Evolutionary conservation across 1,140 invertebrate genomes (phyloP).

Genomic region (Bradynema listronoti): DNA sequence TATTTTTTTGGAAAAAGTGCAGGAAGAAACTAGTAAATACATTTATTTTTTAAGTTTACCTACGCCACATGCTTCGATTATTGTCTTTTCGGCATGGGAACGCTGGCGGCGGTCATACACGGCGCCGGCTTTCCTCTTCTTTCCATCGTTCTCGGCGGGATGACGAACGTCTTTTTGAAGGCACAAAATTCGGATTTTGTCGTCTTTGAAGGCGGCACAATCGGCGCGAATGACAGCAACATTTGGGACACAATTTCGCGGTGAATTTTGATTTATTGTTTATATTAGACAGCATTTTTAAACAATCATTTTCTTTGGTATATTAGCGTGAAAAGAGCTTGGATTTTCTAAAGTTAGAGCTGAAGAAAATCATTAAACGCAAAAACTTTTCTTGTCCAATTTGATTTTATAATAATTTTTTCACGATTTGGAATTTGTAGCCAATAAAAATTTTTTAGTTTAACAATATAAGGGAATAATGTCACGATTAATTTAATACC

Average conservation of each 20-base stretch:
- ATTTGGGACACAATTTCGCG: slow-evolving; percentile 29
- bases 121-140: slow-evolving; percentile 55
- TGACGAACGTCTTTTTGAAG: slow-evolving; percentile 54
- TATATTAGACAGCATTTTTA: not conserved
- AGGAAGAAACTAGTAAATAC: too few relatives aligned
- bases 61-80: slow-evolving; percentile 34
- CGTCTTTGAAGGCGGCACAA: slow-evolving; percentile 16
- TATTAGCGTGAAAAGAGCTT: too few relatives aligned
- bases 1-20: too few relatives aligned
- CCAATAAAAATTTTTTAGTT: too few relatives aligned
- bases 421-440: too few relatives aligned
- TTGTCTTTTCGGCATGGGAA: slow-evolving; percentile 32
- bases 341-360: too few relatives aligned
- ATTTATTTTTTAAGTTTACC: slow-evolving; percentile 33
- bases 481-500: too few relatives aligned
- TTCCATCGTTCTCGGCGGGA: slow-evolving; percentile 52
- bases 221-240: not conserved
- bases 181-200: slow-evolving; percentile 57
- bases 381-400: too few relatives aligned
- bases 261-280: slow-evolving; percentile 16
- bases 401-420: too few relatives aligned
- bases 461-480: too few relatives aligned
- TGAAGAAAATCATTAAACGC: too few relatives aligned
- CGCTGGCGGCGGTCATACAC: slow-evolving; percentile 45
- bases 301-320: not conserved